Evolutionary conservation across 2,113 vertebrate genomes (phyloP).

Genomic region (Sander vitreus): DNA sequence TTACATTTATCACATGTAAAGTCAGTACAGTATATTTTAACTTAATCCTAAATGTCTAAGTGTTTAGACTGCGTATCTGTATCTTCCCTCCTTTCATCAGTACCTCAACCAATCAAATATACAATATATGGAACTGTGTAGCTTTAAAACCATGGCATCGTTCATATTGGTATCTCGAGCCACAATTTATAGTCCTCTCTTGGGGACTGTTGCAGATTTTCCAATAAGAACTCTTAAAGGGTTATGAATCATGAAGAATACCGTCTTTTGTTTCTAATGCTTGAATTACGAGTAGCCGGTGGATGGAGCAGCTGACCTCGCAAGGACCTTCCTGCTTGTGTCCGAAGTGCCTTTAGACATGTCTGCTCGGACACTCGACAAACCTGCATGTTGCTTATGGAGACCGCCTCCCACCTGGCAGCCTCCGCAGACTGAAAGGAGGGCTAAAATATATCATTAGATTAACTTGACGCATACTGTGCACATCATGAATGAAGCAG

Average conservation of each 20-base stretch:
- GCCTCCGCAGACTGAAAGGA: conserved; percentile 38
- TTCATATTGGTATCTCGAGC: conserved; percentile 4
- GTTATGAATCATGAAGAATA: conserved; percentile 44
- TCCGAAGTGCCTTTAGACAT: conserved; percentile 76
- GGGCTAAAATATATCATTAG: conserved; percentile 45
- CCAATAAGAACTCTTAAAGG: conserved; percentile 16
- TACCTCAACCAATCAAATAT: conserved; percentile 6
- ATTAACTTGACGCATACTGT: conserved; percentile 39
- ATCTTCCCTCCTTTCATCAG: conserved; percentile 10
- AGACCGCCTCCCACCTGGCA: conserved; percentile 1
- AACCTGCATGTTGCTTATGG: conserved; percentile 24
- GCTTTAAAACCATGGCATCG: neutral
- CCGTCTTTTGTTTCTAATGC: conserved; percentile 49
- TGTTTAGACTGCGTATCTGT: neutral
- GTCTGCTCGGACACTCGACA: conserved; percentile 45
- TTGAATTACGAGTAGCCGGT: conserved; percentile 64
- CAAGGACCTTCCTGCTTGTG: conserved; percentile 49
- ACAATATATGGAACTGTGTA: conserved; percentile 11
- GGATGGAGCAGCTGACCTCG: conserved; percentile 44
- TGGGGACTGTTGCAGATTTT: conserved; percentile 31
- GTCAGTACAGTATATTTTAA: neutral
- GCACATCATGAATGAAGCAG: conserved; percentile 31
- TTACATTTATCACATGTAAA: neutral
- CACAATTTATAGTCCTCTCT: neutral
- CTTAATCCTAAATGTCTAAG: neutral